Percentiles rank a stretch among this genome's conserved stretches.
Conservation (phyloP, 2,113 vertebrate genomes). For the Ptychochromis oligacanthus region DNA sequence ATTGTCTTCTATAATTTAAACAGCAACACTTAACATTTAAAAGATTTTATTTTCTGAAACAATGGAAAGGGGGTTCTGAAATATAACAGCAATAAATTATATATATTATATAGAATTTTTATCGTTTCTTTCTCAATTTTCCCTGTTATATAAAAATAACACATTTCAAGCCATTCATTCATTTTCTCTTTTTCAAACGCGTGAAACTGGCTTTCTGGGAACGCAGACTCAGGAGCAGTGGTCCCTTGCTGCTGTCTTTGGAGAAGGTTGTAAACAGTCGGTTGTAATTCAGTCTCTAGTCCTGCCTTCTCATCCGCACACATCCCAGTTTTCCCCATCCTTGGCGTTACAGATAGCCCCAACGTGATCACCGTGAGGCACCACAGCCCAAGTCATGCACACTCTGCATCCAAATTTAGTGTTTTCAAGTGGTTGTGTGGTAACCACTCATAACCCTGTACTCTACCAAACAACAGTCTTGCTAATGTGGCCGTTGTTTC, state of each 20-base stretch:
- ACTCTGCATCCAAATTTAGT: slow-evolving; percentile 37
- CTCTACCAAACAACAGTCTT: slow-evolving; percentile 40
- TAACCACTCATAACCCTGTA: slow-evolving; percentile 41
- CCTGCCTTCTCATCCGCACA: slow-evolving; percentile 21
- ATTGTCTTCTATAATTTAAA: slow-evolving; percentile 59
- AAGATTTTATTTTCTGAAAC: slow-evolving; percentile 39
- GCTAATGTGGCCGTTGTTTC: slow-evolving; percentile 31
- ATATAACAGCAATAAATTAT: slow-evolving; percentile 78
- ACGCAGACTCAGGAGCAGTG: slow-evolving; percentile 40
- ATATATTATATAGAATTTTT: slow-evolving; percentile 75
- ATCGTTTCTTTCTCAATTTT: slow-evolving; percentile 57
- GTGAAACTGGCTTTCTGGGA: slow-evolving; percentile 35
- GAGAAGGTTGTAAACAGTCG: slow-evolving; percentile 63
- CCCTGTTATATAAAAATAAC: slow-evolving; percentile 77
- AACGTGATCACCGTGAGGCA: slow-evolving; percentile 1
- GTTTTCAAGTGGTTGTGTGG: slow-evolving; percentile 45
- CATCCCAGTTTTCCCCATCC: slow-evolving; percentile 22
- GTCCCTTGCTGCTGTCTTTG: slow-evolving; percentile 51
- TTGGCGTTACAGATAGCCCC: slow-evolving; percentile 5
- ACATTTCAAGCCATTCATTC: slow-evolving; percentile 67
- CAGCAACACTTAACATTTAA: slow-evolving; percentile 50
- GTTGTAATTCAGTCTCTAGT: slow-evolving; percentile 38
- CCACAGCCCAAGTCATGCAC: slow-evolving; percentile 18
- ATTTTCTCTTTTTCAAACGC: slow-evolving; percentile 37
- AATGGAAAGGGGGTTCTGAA: slow-evolving; percentile 55